Conservation (phyloP, 1,140 invertebrate genomes). For the Drosophila mauritiana region DNA sequence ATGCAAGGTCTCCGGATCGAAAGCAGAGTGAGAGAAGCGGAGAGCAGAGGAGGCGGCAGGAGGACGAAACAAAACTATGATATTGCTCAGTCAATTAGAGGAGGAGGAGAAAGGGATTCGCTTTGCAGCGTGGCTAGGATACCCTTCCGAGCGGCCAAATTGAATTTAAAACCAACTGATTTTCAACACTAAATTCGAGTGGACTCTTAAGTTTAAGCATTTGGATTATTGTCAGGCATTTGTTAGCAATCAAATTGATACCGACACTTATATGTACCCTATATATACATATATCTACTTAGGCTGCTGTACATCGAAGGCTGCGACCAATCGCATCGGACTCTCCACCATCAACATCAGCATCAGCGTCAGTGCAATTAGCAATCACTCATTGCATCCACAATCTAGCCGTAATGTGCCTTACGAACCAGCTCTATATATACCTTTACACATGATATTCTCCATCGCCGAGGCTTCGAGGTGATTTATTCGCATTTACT, state of each 20-base stretch:
- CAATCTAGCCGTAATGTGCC: conserved; percentile 63
- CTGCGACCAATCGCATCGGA: conserved; percentile 37
- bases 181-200: conserved; percentile 29
- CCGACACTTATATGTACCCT: conserved; percentile 1
- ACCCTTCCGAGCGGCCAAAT: conserved; percentile 48
- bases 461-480: conserved; percentile 7
- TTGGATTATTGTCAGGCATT: conserved; percentile 32
- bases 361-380: conserved; percentile 61
- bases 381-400: conserved; percentile 57
- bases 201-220: conserved; percentile 18
- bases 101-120: background rate
- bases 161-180: conserved; percentile 46
- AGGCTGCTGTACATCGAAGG: conserved; percentile 31
- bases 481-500: conserved; percentile 40
- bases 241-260: conserved; percentile 19
- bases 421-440: conserved; percentile 58
- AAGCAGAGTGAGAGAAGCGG: conserved; percentile 24
- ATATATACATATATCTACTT: conserved; percentile 23
- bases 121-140: conserved; percentile 7
- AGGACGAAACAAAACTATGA: conserved; percentile 22
- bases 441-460: conserved; percentile 17
- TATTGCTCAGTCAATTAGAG: conserved; percentile 74
- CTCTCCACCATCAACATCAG: background rate
- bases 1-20: conserved; percentile 35
- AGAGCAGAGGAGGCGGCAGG: background rate